Evolutionary conservation across 2,888 invertebrate genomes (phyloP).

Genomic region (Neelides folsomi): DNA sequence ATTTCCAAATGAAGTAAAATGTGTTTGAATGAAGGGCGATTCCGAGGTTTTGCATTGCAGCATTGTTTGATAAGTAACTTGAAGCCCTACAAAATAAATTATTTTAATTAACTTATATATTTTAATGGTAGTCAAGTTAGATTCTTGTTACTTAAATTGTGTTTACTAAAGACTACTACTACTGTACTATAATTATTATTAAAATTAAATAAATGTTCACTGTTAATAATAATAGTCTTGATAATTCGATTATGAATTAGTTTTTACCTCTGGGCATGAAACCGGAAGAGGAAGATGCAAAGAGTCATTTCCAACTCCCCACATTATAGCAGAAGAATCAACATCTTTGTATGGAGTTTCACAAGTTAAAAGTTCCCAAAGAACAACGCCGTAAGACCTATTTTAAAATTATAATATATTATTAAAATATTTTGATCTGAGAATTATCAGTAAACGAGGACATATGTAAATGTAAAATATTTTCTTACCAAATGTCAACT

Average conservation of each 20-base stretch:
- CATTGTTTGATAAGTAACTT: conserved; percentile 79
- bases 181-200: no score
- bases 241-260: not conserved
- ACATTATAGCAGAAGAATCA: conserved; percentile 93
- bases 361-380: conserved; percentile 94
- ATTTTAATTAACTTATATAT: not conserved
- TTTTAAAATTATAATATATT: conserved; percentile 1
- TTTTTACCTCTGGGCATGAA: conserved; percentile 57
- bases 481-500: conserved; percentile 78
- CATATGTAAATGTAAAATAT: conserved; percentile 2
- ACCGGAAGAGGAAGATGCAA: conserved; percentile 76
- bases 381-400: conserved; percentile 83
- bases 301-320: conserved; percentile 91
- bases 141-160: no score
- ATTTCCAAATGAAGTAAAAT: conserved; percentile 59
- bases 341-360: conserved; percentile 87
- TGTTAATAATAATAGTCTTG: no score
- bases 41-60: conserved; percentile 78
- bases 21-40: conserved; percentile 77
- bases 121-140: no score
- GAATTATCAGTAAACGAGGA: not conserved
- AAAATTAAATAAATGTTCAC: no score
- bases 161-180: no score
- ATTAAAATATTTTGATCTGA: not conserved
- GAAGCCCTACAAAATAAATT: conserved; percentile 45